phyloP scores from a whole-genome alignment of 2,888 invertebrate species.

The Phaedon cochleariae region DNA sequence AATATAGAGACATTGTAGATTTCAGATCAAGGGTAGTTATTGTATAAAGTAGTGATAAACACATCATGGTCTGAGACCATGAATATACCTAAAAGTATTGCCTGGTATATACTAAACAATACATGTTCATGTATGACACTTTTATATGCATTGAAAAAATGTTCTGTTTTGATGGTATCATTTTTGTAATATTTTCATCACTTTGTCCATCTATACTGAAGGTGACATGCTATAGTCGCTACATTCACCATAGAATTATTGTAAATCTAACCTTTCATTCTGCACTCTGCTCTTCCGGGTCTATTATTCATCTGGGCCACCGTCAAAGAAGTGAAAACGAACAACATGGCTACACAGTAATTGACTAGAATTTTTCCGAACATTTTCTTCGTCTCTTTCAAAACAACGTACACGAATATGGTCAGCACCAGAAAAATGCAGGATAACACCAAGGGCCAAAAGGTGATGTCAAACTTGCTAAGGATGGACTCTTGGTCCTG shows the following conservation, averaged over 20 bases:
- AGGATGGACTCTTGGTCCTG: neutral
- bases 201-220: no score
- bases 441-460: slow-evolving; percentile 47
- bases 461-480: slow-evolving; percentile 42
- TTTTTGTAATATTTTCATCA: no score
- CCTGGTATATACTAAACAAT: no score
- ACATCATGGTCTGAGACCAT: no score
- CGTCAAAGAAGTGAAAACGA: slow-evolving; percentile 37
- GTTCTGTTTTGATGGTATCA: no score
- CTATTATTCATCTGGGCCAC: slow-evolving; percentile 25
- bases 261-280: slow-evolving; percentile 30
- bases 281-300: slow-evolving; percentile 21
- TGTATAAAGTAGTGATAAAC: no score
- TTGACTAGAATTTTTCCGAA: slow-evolving; percentile 52
- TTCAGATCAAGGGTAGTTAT: no score
- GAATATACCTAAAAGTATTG: no score
- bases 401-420: slow-evolving; percentile 42
- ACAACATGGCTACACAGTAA: slow-evolving; percentile 46
- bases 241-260: neutral
- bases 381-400: slow-evolving; percentile 47
- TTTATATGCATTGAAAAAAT: no score
- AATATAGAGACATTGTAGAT: no score
- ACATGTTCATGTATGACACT: no score
- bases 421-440: slow-evolving; percentile 45
- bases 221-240: no score